Conservation (phyloP, 2,888 invertebrate genomes). For the Helleia helle region DNA sequence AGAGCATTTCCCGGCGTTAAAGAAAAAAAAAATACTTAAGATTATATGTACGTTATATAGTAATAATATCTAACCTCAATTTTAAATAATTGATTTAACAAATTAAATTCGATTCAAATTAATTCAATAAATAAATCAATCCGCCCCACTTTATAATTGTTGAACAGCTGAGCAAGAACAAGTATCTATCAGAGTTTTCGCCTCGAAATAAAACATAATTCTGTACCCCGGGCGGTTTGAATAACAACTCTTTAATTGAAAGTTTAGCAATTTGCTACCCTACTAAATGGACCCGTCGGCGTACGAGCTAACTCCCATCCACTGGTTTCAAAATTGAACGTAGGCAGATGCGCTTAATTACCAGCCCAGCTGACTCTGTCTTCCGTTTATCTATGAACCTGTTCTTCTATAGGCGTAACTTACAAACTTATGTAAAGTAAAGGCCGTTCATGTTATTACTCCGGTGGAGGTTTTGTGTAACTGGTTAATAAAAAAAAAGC, state of each 20-base stretch:
- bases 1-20: too few species aligned
- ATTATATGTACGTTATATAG: too few species aligned
- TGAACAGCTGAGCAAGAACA: slow-evolving; percentile 51
- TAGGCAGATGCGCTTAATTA: slow-evolving; percentile 74
- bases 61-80: too few species aligned
- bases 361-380: slow-evolving; percentile 57
- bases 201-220: slow-evolving; percentile 68
- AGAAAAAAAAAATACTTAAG: too few species aligned
- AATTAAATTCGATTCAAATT: too few species aligned
- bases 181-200: slow-evolving; percentile 55
- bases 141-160: slow-evolving; percentile 42
- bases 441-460: not conserved
- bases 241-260: slow-evolving; percentile 75
- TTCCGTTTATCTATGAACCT: slow-evolving; percentile 59
- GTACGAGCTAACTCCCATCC: slow-evolving; percentile 55
- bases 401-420: slow-evolving; percentile 6
- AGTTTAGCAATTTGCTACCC: slow-evolving; percentile 74
- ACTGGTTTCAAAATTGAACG: slow-evolving; percentile 70
- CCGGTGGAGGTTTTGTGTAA: too few species aligned
- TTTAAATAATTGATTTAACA: too few species aligned
- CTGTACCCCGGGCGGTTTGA: slow-evolving; percentile 61
- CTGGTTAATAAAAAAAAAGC: too few species aligned
- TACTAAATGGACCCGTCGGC: slow-evolving; percentile 66
- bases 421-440: not conserved
- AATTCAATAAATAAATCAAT: slow-evolving; percentile 18